Evolutionary conservation across 2,113 vertebrate genomes (phyloP).

Genomic region (Brachirus orientalis): DNA sequence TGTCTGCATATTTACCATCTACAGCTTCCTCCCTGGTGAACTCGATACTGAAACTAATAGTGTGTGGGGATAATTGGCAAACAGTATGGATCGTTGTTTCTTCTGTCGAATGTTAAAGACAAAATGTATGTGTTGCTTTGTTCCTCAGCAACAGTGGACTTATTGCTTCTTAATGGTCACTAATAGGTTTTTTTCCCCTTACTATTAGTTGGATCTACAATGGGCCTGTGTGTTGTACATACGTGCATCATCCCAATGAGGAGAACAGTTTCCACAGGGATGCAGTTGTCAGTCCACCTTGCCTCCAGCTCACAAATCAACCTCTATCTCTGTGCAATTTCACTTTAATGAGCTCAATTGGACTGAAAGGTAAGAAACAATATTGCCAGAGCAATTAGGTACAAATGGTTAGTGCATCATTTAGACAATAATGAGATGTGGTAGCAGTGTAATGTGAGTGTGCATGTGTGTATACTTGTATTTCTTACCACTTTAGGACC

Average conservation of each 20-base stretch:
- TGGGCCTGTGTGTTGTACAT: slow-evolving; percentile 44
- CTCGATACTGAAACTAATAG: slow-evolving; percentile 41
- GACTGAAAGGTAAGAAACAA: slow-evolving; percentile 64
- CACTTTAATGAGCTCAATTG: slow-evolving; percentile 66
- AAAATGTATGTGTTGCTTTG: slow-evolving; percentile 19
- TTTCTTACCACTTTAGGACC: background rate
- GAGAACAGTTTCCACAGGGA: slow-evolving; percentile 52
- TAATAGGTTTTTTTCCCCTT: slow-evolving; percentile 31
- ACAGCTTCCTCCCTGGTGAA: slow-evolving; percentile 36
- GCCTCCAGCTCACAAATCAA: slow-evolving; percentile 58
- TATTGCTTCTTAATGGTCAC: slow-evolving; percentile 56
- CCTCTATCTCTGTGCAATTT: slow-evolving; percentile 58
- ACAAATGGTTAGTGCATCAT: slow-evolving; percentile 51
- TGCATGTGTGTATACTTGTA: background rate
- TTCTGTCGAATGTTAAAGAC: slow-evolving; percentile 54
- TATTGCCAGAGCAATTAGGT: slow-evolving; percentile 65
- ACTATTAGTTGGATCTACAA: slow-evolving; percentile 36
- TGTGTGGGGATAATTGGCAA: slow-evolving; percentile 48
- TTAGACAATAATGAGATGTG: slow-evolving; percentile 51
- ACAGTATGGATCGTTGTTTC: slow-evolving; percentile 44
- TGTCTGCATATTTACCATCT: slow-evolving; percentile 19
- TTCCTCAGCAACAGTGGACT: slow-evolving; percentile 55
- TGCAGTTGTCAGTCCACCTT: slow-evolving; percentile 47
- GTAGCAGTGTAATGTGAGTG: slow-evolving; percentile 19
- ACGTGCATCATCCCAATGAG: slow-evolving; percentile 71